A percentile compares a stretch with the other conserved stretches of the same genome.
phyloP scores from a whole-genome alignment of 2,888 invertebrate genomes.

The Ormyrus labotus region DNA sequence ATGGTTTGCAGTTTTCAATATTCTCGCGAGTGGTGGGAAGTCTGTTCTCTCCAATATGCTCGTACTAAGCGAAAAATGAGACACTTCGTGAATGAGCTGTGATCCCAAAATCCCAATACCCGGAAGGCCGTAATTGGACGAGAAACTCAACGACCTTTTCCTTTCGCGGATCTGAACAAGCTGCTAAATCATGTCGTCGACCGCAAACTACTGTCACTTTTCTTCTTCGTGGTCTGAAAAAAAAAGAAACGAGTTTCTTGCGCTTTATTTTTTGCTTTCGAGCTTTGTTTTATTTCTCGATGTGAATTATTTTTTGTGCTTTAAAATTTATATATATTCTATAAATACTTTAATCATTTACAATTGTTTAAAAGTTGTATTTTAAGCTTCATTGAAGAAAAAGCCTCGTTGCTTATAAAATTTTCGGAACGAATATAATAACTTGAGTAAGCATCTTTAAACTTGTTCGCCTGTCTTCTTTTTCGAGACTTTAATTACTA shows the following conservation, averaged over 20 bases:
- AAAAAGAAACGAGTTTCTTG: not conserved
- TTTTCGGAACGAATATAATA: no score
- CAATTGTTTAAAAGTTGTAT: no score
- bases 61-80: not conserved
- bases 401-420: no score
- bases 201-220: conserved; percentile 46
- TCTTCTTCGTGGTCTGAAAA: conserved; percentile 8
- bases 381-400: no score
- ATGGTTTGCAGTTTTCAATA: not conserved
- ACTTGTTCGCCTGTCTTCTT: not conserved
- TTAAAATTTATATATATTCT: not conserved
- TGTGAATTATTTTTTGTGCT: not conserved
- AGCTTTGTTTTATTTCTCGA: conserved; percentile 2
- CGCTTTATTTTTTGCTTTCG: conserved; percentile 3
- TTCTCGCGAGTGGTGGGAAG: not conserved
- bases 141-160: not conserved
- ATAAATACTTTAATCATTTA: no score
- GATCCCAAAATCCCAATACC: conserved; percentile 36
- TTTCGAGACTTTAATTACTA: conserved; percentile 54
- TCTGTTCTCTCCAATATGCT: not conserved
- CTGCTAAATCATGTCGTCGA: conserved; percentile 23
- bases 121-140: conserved; percentile 48
- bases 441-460: conserved; percentile 1
- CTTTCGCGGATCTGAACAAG: not conserved
- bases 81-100: not conserved